Evolutionary conservation across 2,797 vertebrate genomes (phyloP), one percentile per base, ranked within the genome.

Genomic region (Pterois miles): DNA sequence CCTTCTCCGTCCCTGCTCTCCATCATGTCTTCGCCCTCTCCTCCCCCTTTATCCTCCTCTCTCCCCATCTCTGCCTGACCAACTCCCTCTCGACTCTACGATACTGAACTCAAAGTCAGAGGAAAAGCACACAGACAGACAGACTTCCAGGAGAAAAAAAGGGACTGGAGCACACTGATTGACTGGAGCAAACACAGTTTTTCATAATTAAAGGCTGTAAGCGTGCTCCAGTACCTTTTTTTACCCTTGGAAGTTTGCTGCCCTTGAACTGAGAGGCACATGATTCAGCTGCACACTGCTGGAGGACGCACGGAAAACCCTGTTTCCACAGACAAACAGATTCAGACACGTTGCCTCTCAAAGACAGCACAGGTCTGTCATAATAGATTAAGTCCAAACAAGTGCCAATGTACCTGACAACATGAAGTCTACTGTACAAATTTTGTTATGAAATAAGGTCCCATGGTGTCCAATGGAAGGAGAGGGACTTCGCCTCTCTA

Each of bases 361-460:
- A 46, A 40, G 23, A 71, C 22, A 70, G 72, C 6, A n/a, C 54
- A 57, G 8, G 27, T 20, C 56, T 64, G 72, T 69, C 76, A 78
- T 31, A 40, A 60, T 16, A 65, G 34, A 78, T 62, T 23, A 38
- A 74, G 71, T 80, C 81, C 57, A 83, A 74, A 72, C 27, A 57
- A 57, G 40, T 68, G 73, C 67, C 59, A 82, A 58, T 8, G 13
- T 67, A 75, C 34, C 65, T 82, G 83, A 78, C 73, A 81, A n/a
- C n/a, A n/a, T n/a, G n/a, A n/a, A n/a, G n/a, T n/a, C 7, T 46
- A 8, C 16, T 13, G 38, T 40, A 40, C 38, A 40, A 14, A 46
- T 46, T 46, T 18, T 46, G n/a, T 46, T 46, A 16, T 20, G 43
- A 20, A 46, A 20, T 46, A 40, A 40, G 38, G 38, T 40, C 13